Base-by-base conservation (phyloP, 2,888 invertebrate genomes). In the Aplocera efformata region DNA sequence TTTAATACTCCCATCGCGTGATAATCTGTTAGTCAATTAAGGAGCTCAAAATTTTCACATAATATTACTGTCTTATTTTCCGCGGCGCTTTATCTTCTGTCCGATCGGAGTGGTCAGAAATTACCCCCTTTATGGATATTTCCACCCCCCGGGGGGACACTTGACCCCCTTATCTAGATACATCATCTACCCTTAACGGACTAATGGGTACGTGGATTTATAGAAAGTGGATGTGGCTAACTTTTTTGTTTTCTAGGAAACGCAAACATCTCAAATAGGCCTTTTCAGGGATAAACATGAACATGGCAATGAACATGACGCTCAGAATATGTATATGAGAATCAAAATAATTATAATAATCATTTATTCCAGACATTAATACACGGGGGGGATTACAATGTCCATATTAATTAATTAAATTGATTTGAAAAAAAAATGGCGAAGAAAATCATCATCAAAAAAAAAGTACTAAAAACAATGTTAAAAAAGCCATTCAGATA, bases 101-200 rank as follows among this genome's bases (percentile, higher is more conserved):
- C 81, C 71, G 61, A 88, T 88, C 86, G 76, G 79, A 84, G 75
- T 71, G 83, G 84, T 77, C 78, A 83, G 72, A 79, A 82, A 79
- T 81, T 77, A 75, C 80, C 81, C 79, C 82, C 77, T 72, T 85
- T 85, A 85, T 85, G 84, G 75, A 83, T 80, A 83, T 84, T 84
- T 58, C 74, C 71, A 67, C 84, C 85, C 84, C 80, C 79, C 54
- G 66, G 82, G 83, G 83, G 82, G 82, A 85, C 84, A 85, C 84
- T 86, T 85, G 85, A 88, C 85, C 84, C 77, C 71, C 64, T 68
- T 79, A 84, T 85, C 84, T 84, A 72, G 75, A 83, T 66, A 82
- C 85, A 85, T 85, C 86, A 86, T 86, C 84, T 80, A 83, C 86
- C 85, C 85, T 80, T 77, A 73, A 70, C 73, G 71, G 74, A 73